These are phyloP conservation scores for Athetis lepigone DNA, from an alignment of 2,888 invertebrate genomes.

Conservation along the genomic window DNA sequence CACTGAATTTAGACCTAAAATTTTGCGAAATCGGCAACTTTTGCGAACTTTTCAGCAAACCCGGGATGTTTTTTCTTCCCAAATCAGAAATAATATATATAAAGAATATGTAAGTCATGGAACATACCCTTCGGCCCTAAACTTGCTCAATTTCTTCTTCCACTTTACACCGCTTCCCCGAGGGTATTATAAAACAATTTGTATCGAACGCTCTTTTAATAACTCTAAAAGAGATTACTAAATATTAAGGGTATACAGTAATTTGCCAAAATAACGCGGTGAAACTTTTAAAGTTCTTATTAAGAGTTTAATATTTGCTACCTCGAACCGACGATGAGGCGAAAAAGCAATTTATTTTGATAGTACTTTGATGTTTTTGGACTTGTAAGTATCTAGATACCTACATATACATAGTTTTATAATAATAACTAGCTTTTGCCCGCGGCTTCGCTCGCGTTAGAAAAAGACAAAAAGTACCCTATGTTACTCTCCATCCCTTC, in stretches of 20 bases:
- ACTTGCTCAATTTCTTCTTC: conserved; percentile 32
- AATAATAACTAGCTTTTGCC: too few relatives aligned
- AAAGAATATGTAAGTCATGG: conserved; percentile 51
- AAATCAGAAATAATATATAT: conserved; percentile 31
- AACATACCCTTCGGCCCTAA: conserved; percentile 34
- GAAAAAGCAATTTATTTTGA: conserved; percentile 50
- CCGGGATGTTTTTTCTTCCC: conserved; percentile 16
- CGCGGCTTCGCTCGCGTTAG: too few relatives aligned
- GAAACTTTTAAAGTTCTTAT: conserved; percentile 58
- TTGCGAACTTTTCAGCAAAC: conserved; percentile 20
- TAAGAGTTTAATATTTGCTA: conserved; percentile 61
- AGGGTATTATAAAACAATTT: conserved; percentile 63
- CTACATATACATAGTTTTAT: too few relatives aligned
- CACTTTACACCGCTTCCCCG: conserved; percentile 30
- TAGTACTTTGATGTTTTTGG: conserved; percentile 32
- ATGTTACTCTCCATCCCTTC: too few relatives aligned
- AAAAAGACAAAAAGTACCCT: too few relatives aligned
- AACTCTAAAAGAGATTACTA: conserved; percentile 55
- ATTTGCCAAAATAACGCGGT: conserved; percentile 56
- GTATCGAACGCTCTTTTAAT: conserved; percentile 63
- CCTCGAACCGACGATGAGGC: conserved; percentile 40
- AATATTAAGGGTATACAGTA: conserved; percentile 52
- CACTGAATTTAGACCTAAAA: conserved; percentile 12
- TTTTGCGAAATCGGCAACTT: conserved; percentile 16
- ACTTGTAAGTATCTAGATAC: background rate